Percentiles rank a stretch among this genome's conserved stretches.
phyloP scores from a whole-genome alignment of 2,888 invertebrate species.

The Parasteatoda lunata region DNA sequence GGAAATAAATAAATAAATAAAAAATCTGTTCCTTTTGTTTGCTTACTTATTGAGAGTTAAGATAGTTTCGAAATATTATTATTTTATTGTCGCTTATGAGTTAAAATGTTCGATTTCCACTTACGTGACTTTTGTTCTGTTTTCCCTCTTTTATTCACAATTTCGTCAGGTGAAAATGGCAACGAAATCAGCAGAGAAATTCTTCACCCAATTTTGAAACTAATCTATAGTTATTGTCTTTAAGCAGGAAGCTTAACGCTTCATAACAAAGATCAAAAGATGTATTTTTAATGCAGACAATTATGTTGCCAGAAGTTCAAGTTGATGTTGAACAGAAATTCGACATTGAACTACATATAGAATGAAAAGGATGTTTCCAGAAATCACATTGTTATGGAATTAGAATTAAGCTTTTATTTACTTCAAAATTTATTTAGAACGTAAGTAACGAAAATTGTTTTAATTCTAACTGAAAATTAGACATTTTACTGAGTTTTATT shows the following conservation, averaged over 20 bases:
- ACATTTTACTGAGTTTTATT: too few relatives aligned
- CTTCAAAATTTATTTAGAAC: too few relatives aligned
- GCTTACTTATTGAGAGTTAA: constrained; percentile 15
- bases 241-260: constrained; percentile 8
- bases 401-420: background rate
- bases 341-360: constrained; percentile 58
- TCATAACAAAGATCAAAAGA: constrained; percentile 1
- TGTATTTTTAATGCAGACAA: constrained; percentile 43
- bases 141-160: background rate
- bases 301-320: constrained; percentile 63
- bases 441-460: too few relatives aligned
- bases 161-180: constrained; percentile 5
- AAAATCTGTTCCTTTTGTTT: constrained; percentile 11
- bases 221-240: background rate
- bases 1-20: constrained; percentile 17
- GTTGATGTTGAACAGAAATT: constrained; percentile 32
- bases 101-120: background rate
- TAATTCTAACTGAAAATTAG: too few relatives aligned
- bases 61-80: constrained; percentile 21
- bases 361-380: constrained; percentile 30
- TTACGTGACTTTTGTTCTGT: background rate
- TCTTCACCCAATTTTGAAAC: background rate
- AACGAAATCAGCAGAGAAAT: background rate
- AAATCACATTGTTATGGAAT: constrained; percentile 9
- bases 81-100: background rate